Conservation (phyloP, 2,797 vertebrate genomes). For the Darevskia nairensis region DNA sequence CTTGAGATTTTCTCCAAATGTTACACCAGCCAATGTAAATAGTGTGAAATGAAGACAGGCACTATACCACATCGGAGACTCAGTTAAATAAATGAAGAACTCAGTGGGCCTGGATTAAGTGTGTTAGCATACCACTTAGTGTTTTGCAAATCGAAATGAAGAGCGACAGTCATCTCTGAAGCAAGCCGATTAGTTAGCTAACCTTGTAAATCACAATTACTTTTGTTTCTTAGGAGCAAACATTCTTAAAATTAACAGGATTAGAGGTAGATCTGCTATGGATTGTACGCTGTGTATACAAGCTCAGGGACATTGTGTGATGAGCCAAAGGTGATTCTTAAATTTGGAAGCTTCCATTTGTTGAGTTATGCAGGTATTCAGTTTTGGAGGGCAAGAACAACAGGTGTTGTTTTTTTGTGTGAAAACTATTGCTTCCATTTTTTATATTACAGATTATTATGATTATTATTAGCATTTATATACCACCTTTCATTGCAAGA, state of each 20-base stretch:
- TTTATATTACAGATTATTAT: background rate
- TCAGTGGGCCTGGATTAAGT: conserved; percentile 44
- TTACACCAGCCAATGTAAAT: conserved; percentile 57
- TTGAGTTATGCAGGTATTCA: background rate
- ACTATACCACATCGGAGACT: conserved; percentile 25
- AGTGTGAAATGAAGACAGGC: conserved; percentile 48
- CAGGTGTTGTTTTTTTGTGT: background rate
- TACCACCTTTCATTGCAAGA: too few species aligned
- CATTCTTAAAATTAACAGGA: conserved; percentile 52
- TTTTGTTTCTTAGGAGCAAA: conserved; percentile 51
- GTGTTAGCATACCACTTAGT: conserved; percentile 37
- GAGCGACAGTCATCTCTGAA: conserved; percentile 43
- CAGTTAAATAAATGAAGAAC: conserved; percentile 49
- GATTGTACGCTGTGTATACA: background rate
- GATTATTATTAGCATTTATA: too few species aligned
- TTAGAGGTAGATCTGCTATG: conserved; percentile 27
- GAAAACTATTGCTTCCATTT: background rate
- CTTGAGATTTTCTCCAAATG: background rate
- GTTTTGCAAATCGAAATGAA: conserved; percentile 59
- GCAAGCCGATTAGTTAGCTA: conserved; percentile 40
- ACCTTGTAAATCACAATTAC: conserved; percentile 60
- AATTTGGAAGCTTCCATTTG: background rate
- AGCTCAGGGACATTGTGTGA: background rate
- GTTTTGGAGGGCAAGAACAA: background rate
- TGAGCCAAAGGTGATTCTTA: conserved; percentile 17